Evolutionary conservation across 2,888 invertebrate species (phyloP), one percentile per base, ranked within the genome.

Genomic region (Margaritifera margaritifera): DNA sequence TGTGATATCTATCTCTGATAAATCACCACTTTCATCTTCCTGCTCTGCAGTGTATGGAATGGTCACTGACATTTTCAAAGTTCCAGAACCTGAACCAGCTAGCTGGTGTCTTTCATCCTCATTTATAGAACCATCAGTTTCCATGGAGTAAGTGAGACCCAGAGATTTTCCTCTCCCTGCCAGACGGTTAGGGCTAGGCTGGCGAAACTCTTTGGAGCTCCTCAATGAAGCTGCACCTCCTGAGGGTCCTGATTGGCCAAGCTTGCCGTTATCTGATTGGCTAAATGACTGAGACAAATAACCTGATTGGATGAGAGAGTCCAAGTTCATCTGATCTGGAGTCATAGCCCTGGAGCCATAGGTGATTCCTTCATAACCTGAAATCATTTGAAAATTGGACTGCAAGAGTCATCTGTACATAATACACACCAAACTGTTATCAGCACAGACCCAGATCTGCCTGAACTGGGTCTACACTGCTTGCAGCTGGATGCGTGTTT

Each of bases 301-400:
- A 25, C 83, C 83, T 61, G 85, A 83, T 71, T 84, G 84, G 63
- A 86, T 76, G 58, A 86, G 77, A 64, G 80, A 80, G 50, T 87
- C 86, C 22, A 84, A 73, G 73, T 86, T 86, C 79, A 86, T 84
- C 79, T 86, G 86, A 71, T 87, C 87, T 6, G 86, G 84, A 4
- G 86, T 87, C 72, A 83, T 78, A 25, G 80, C 74, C 22, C 80
- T 69, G 8, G 83, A 75, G 52, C 80, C 80, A 31, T 64, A 42
- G 0, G 11, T 42, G 42, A 42, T 42, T 42, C 42, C 42, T 42
- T 70, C 31, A 50, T 69, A 19, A 63, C 60, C n/a, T 53, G n/a
- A 24, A 58, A 58, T 42, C 64, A 58, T 54, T 68, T 52, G 54
- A 67, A 27, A 72, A 61, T 64, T 72, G 27, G 55, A 66, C 27